A percentile compares a stretch with the other conserved stretches of the same genome.
Conservation (phyloP, 2,113 vertebrate species). For the Deroptyus accipitrinus region DNA sequence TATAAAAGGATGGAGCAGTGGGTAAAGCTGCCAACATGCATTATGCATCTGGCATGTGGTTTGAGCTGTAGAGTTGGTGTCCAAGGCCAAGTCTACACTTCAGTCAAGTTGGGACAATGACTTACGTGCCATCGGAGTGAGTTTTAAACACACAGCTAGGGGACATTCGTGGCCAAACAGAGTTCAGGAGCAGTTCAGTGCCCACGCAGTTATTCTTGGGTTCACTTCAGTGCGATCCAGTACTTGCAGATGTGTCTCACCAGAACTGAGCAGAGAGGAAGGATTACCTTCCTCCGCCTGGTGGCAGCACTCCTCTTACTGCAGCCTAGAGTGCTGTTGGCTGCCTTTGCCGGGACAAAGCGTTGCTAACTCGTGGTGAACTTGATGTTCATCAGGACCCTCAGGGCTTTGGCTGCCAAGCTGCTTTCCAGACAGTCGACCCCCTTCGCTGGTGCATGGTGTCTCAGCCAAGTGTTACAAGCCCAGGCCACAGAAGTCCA, state of each 20-base stretch:
- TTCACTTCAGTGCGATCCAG: neutral
- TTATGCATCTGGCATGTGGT: neutral
- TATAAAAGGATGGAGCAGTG: neutral
- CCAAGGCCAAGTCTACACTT: neutral
- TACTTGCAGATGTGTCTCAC: neutral
- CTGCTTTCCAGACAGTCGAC: neutral
- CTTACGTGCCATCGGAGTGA: neutral
- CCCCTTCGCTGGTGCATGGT: neutral
- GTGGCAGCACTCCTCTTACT: neutral
- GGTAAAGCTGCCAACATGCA: neutral
- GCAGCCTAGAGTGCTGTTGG: neutral
- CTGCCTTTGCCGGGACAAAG: neutral
- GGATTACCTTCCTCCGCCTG: neutral
- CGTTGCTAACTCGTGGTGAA: neutral
- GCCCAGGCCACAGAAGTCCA: neutral
- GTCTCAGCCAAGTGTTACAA: neutral
- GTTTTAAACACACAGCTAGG: neutral
- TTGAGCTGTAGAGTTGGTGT: neutral
- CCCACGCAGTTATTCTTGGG: rapidly evolving
- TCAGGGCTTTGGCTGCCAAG: neutral
- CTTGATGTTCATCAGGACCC: neutral
- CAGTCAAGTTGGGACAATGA: neutral
- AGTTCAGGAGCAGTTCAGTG: neutral
- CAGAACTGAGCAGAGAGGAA: neutral
- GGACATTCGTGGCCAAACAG: neutral